A percentile compares a stretch with the other conserved stretches of the same genome.
Evolutionary conservation across 2,888 invertebrate genomes (phyloP).

Genomic region (Myopa testacea): DNA sequence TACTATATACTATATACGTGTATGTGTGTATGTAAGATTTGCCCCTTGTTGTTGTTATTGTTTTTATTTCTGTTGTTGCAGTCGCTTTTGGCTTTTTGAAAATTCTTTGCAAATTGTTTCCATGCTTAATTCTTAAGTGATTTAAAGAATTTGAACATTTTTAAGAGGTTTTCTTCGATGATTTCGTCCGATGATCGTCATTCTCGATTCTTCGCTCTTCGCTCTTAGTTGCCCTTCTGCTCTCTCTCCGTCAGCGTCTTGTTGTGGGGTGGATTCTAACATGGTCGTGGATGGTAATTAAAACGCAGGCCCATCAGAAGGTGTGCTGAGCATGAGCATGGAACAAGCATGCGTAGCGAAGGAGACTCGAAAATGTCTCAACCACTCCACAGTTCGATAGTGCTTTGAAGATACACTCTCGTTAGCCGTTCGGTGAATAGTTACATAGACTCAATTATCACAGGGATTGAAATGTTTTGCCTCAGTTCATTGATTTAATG

Average conservation of each 20-base stretch:
- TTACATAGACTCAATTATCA: too few species aligned
- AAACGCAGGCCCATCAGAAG: not conserved
- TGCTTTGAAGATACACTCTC: too few species aligned
- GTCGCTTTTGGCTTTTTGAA: constrained; percentile 23
- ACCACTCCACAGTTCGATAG: too few species aligned
- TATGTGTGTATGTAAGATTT: too few species aligned
- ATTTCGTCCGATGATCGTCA: not conserved
- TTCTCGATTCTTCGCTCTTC: constrained; percentile 6
- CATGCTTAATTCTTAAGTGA: constrained; percentile 39
- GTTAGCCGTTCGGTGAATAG: too few species aligned
- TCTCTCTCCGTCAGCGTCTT: not conserved
- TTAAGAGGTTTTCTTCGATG: constrained; percentile 27
- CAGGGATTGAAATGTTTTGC: too few species aligned
- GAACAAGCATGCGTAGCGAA: not conserved
- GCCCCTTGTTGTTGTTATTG: not conserved
- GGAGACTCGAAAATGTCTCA: not conserved
- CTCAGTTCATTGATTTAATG: too few species aligned
- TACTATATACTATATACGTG: not conserved
- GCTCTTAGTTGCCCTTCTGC: constrained; percentile 18
- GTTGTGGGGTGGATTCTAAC: not conserved
- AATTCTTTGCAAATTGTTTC: constrained; percentile 38
- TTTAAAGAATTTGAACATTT: constrained; percentile 39
- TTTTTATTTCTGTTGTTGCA: constrained; percentile 3
- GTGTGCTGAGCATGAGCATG: not conserved
- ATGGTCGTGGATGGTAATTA: not conserved